phyloP scores from a whole-genome alignment of 2,888 invertebrate species.

The Apomyelois bistriatella region DNA sequence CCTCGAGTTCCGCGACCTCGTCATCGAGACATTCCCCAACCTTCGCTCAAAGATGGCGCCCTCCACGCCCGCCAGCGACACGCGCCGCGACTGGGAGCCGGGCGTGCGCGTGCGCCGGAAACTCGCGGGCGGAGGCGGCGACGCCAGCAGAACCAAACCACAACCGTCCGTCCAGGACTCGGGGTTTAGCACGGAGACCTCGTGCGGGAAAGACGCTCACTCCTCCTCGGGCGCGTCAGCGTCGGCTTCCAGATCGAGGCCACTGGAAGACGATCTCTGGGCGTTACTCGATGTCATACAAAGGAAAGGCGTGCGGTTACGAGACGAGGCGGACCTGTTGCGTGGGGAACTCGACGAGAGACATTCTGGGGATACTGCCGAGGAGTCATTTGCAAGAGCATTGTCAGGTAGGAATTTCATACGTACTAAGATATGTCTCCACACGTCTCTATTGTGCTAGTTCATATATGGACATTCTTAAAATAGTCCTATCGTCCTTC shows the following conservation, averaged over 20 bases:
- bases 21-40: conserved; percentile 96
- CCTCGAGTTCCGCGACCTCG: conserved; percentile 94
- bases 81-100: conserved; percentile 88
- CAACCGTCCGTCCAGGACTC: conserved; percentile 87
- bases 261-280: conserved; percentile 89
- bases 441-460: too few relatives aligned
- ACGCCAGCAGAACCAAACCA: conserved; percentile 80
- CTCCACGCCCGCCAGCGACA: conserved; percentile 73
- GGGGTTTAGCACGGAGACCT: conserved; percentile 94
- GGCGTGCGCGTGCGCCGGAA: conserved; percentile 87
- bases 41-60: conserved; percentile 92
- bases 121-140: conserved; percentile 60
- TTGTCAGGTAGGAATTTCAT: conserved; percentile 28
- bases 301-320: conserved; percentile 84
- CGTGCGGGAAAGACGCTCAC: conserved; percentile 89
- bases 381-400: conserved; percentile 82
- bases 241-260: conserved; percentile 78
- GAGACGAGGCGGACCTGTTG: conserved; percentile 85
- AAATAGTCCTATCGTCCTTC: too few relatives aligned
- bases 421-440: too few relatives aligned
- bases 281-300: conserved; percentile 93
- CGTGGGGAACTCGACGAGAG: conserved; percentile 72
- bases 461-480: too few relatives aligned
- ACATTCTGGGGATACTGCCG: conserved; percentile 72
- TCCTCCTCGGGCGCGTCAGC: conserved; percentile 79